Evolutionary conservation across 2,797 vertebrate species (phyloP).

Genomic region (Taenioides sp.): DNA sequence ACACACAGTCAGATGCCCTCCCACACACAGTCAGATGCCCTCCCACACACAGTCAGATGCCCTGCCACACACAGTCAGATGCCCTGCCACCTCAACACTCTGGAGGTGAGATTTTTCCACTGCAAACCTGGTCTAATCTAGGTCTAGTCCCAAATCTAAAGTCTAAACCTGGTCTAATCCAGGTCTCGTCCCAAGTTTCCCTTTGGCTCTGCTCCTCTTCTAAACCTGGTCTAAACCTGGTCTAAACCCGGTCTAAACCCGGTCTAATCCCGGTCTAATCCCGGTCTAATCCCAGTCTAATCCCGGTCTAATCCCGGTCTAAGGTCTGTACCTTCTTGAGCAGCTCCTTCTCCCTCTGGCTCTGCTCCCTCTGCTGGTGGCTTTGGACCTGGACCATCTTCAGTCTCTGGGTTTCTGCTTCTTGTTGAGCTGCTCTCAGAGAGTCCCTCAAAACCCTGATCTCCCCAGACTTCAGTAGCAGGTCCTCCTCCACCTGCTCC

Average conservation of each 20-base stretch:
- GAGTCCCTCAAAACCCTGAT: constrained; percentile 91
- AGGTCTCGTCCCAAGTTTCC: too few relatives aligned
- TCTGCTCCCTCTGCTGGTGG: constrained; percentile 81
- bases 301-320: background rate
- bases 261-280: background rate
- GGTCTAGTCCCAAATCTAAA: too few relatives aligned
- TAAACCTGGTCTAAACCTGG: too few relatives aligned
- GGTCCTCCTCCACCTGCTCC: constrained; percentile 83
- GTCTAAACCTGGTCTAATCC: too few relatives aligned
- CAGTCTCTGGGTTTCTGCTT: constrained; percentile 85
- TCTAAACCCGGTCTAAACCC: background rate
- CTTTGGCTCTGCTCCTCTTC: too few relatives aligned
- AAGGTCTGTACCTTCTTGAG: constrained; percentile 79
- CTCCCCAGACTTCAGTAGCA: constrained; percentile 90
- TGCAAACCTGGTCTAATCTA: background rate
- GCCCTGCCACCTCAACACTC: too few relatives aligned
- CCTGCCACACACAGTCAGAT: too few relatives aligned
- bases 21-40: too few relatives aligned
- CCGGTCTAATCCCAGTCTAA: background rate
- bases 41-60: too few relatives aligned
- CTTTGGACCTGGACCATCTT: constrained; percentile 78
- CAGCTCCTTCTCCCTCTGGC: constrained; percentile 88
- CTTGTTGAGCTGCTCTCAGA: constrained; percentile 80
- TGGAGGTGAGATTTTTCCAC: too few relatives aligned
- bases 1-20: too few relatives aligned